Base-by-base conservation (phyloP, 2,113 vertebrate species). In the Gavialis gangeticus region DNA sequence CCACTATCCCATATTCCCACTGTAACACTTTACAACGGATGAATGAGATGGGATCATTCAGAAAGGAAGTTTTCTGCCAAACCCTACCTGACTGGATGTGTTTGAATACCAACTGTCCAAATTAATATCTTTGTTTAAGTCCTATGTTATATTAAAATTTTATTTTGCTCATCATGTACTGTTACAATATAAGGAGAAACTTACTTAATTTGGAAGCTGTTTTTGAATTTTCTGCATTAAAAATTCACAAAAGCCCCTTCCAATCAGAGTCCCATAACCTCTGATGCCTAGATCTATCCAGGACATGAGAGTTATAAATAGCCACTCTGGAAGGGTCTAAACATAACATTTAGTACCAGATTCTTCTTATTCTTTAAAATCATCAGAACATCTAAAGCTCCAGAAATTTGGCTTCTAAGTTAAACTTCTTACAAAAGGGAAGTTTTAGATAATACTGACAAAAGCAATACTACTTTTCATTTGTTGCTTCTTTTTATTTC, bases 231-330 rank as follows among this genome's bases (percentile, higher is more conserved):
- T 58, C 37, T 67, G 14, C 0, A 0, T 15, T 6, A 66, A 30
- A 30, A 78, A 78, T 22, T 18, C 18, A 30, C 19, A 22, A 21
- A 59, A 30, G 12, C 28, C 13, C 56, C 57, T 25, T 24, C 76
- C 21, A 13, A 22, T 55, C 0, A 55, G 24, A 55, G 0, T 25
- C 3, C 10, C n/a, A 75, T 3, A 11, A 76, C 63, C 10, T 8
- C 0, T 0, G 2, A 37, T 22, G 37, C 73, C n/a, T 56, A 34
- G 4, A 28, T 4, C 89, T 62, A 17, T 8, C 12, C 13, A 37
- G 34, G 46, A 2, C 1, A 0, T 2, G 1, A n/a, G 21, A 34
- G 19, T 12, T 1, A 0, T 18, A n/a, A 15, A 66, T 1, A 12
- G 9, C 37, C 56, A n/a, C 2, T 3, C 60, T 14, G 14, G 19